Evolutionary conservation across 2,113 vertebrate species (phyloP), one percentile per base, ranked within the genome.

Genomic region (Pycnonotus jocosus): DNA sequence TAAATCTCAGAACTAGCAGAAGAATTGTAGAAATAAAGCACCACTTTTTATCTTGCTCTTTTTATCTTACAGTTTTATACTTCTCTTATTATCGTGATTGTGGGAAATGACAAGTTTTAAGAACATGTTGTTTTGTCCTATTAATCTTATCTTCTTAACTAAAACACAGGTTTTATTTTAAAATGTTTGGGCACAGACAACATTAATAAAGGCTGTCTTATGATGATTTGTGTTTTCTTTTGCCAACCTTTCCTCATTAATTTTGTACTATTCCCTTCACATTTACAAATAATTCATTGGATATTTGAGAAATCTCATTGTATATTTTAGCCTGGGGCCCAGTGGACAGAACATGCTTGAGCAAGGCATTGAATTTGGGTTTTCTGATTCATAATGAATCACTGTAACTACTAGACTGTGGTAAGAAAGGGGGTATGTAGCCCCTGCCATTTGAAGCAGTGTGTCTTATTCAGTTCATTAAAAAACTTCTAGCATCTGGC

Each of bases 81-180:
- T 93, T 94, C 45, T 83, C 30, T 77, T 76, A 65, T 88, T 90
- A 70, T 45, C 21, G 28, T 90, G 88, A 90, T 77, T 96, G 82
- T 66, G 42, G 42, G 72, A 92, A 94, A 90, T 83, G 45, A 62
- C 50, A 90, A 44, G 40, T 86, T 92, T 88, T 81, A 54, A 88
- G 82, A 86, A 92, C 79, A 90, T 44, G 23, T 40, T 90, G 74
- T 92, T 92, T 90, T 83, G 47, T 90, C 76, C 60, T 81, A 74
- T 77, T 56, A 81, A 93, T 74, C 33, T 93, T 88, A 81, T 70
- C 38, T 90, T 94, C 54, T 72, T 72, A 45, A 80, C 31, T 72
- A 69, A 48, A 85, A 76, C 47, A 57, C 6, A 53, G 17, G 12
- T 66, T 90, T 88, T 70, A 62, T 88, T 93, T 95, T 77, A 84